Percentiles rank a stretch among this genome's conserved stretches.
These are phyloP conservation scores for Malacoraja senta DNA, from an alignment of 2,797 vertebrate species.

Conservation along the genomic window DNA sequence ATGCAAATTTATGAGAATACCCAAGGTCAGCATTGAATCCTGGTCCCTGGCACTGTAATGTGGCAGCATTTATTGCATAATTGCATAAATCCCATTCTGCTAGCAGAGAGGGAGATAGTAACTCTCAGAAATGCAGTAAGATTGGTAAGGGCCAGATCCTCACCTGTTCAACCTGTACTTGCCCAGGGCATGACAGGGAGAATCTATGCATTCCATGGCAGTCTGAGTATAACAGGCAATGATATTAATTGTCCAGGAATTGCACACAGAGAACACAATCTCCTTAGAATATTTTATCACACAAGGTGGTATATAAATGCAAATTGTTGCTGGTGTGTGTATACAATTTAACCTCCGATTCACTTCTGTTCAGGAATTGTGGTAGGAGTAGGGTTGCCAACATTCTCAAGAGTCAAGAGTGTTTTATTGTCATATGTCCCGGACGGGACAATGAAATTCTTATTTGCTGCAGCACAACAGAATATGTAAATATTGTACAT, in stretches of 20 bases:
- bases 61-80: too few species aligned
- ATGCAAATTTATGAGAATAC: too few species aligned
- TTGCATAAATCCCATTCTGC: background rate
- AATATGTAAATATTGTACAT: too few species aligned
- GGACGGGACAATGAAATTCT: too few species aligned
- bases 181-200: background rate
- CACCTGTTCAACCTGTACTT: background rate
- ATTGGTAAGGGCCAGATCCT: background rate
- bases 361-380: background rate
- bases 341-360: background rate
- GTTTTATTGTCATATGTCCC: too few species aligned
- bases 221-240: background rate
- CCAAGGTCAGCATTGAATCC: too few species aligned
- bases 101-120: background rate
- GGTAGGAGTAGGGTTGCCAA: too few species aligned
- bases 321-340: background rate
- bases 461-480: too few species aligned
- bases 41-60: too few species aligned
- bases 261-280: background rate
- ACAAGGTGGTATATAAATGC: background rate
- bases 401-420: too few species aligned
- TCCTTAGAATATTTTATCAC: background rate
- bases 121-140: background rate
- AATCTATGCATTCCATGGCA: background rate
- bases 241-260: background rate